Evolutionary conservation across 2,797 vertebrate genomes (phyloP).

Genomic region (Microcaecilia unicolor): DNA sequence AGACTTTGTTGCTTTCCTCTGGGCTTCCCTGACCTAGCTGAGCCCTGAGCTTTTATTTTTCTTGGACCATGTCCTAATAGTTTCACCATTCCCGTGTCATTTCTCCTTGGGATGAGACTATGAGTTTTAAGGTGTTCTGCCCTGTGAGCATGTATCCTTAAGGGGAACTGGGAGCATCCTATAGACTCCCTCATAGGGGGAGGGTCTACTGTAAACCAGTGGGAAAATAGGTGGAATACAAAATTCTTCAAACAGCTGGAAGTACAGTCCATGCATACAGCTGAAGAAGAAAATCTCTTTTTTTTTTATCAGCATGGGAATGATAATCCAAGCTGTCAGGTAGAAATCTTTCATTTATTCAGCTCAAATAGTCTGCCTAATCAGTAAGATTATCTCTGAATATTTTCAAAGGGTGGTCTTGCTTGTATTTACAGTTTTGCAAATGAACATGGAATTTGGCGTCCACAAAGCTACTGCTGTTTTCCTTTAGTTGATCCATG

Average conservation of each 20-base stretch:
- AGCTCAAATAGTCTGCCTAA: background rate
- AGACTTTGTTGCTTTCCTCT: no score
- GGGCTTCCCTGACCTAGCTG: no score
- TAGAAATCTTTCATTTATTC: constrained; percentile 11
- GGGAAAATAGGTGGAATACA: background rate
- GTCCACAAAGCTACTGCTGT: background rate
- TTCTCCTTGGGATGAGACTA: no score
- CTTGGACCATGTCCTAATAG: no score
- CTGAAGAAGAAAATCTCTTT: background rate
- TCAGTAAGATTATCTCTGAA: background rate
- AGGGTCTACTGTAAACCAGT: background rate
- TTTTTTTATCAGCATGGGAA: background rate
- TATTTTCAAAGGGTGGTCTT: background rate
- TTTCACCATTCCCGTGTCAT: no score
- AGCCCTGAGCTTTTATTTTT: no score
- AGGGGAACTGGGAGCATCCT: no score
- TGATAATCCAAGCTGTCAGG: background rate
- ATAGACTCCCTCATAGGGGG: no score
- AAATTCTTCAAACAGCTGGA: background rate
- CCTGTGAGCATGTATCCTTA: no score
- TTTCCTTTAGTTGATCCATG: background rate
- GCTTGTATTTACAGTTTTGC: background rate
- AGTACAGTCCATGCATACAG: background rate
- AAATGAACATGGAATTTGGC: constrained; percentile 3
- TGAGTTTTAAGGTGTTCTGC: no score